Evolutionary conservation across 2,888 invertebrate species (phyloP).

Genomic region (Crocallis elinguaria): DNA sequence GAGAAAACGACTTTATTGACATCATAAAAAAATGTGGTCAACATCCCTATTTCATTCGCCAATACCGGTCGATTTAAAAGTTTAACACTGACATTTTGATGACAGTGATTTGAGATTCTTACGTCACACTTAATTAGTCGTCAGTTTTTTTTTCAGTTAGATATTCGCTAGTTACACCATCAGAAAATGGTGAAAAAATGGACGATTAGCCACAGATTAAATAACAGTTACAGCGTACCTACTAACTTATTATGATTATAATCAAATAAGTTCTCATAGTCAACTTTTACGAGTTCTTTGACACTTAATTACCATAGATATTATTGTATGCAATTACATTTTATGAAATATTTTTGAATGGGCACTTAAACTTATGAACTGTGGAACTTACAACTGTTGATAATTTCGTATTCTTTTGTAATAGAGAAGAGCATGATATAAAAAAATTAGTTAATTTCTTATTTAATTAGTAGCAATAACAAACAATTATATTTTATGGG

Average conservation of each 20-base stretch:
- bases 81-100: too few species aligned
- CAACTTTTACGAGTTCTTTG: slow-evolving; percentile 40
- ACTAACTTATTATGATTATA: slow-evolving; percentile 26
- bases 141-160: not conserved
- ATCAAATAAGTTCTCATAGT: slow-evolving; percentile 38
- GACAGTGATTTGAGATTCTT: not conserved
- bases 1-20: too few species aligned
- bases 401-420: slow-evolving; percentile 36
- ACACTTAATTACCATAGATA: slow-evolving; percentile 38
- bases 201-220: slow-evolving; percentile 17
- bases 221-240: slow-evolving; percentile 7
- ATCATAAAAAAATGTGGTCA: too few species aligned
- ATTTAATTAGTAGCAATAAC: slow-evolving; percentile 29
- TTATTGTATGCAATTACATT: slow-evolving; percentile 29
- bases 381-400: too few species aligned
- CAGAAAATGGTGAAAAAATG: not conserved
- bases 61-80: too few species aligned
- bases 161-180: not conserved
- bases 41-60: too few species aligned
- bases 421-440: slow-evolving; percentile 29
- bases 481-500: not conserved
- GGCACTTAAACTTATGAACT: slow-evolving; percentile 41
- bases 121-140: not conserved
- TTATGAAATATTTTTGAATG: slow-evolving; percentile 37
- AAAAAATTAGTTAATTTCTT: slow-evolving; percentile 21